These are phyloP conservation scores for Calephelis perditalis DNA, from an alignment of 2,888 invertebrate species.

Conservation along the genomic window DNA sequence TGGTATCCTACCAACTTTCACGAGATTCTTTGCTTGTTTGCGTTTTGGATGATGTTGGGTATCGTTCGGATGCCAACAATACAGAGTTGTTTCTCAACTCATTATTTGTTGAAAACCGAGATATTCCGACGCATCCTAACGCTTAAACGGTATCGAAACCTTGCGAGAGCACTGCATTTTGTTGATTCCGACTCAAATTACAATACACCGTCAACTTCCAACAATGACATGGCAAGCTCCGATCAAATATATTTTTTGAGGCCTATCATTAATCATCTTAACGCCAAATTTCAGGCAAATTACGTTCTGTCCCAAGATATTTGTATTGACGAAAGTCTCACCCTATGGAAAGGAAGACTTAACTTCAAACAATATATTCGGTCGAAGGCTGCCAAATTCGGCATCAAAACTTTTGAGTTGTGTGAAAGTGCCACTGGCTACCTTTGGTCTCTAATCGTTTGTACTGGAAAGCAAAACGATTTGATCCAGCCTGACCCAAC, in stretches of 20 bases:
- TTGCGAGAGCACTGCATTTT: conserved; percentile 22
- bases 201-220: background rate
- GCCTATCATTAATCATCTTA: conserved; percentile 21
- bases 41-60: conserved; percentile 17
- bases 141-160: conserved; percentile 16
- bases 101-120: conserved; percentile 18
- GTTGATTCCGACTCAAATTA: conserved; percentile 9
- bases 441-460: background rate
- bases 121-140: conserved; percentile 18
- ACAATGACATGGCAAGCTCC: conserved; percentile 3
- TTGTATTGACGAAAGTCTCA: conserved; percentile 29
- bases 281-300: conserved; percentile 20
- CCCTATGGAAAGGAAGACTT: conserved; percentile 4
- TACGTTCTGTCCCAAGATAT: conserved; percentile 20
- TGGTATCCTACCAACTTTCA: background rate
- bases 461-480: background rate
- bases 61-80: conserved; percentile 19
- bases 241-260: conserved; percentile 19
- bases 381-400: background rate
- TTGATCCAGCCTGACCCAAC: background rate
- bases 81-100: conserved; percentile 20
- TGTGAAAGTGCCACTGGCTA: background rate
- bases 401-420: background rate
- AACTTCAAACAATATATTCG: background rate
- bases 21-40: conserved; percentile 17